Evolutionary conservation across 2,888 invertebrate genomes (phyloP).

Genomic region (Ormyrus nitidulus): DNA sequence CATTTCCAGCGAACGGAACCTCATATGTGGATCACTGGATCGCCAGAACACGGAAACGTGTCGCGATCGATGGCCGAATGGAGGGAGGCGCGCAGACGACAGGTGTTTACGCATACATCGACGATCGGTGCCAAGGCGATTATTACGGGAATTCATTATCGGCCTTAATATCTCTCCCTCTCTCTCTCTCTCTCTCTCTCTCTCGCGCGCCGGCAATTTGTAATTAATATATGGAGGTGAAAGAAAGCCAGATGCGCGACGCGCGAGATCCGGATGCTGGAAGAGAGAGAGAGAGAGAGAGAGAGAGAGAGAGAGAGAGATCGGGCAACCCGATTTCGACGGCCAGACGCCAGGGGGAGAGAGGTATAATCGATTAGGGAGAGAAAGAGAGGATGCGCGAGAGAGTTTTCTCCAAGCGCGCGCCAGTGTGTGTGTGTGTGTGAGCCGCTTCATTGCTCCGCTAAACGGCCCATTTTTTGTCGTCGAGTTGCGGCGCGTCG

Average conservation of each 20-base stretch:
- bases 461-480: conserved; percentile 17
- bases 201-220: conserved; percentile 34
- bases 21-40: conserved; percentile 59
- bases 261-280: conserved; percentile 45
- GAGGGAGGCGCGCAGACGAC: conserved; percentile 17
- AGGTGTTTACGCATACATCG: conserved; percentile 42
- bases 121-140: conserved; percentile 55
- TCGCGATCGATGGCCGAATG: conserved; percentile 2
- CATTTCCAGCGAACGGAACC: conserved; percentile 50
- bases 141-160: conserved; percentile 57
- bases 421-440: conserved; percentile 13
- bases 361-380: conserved; percentile 41
- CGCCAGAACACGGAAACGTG: conserved; percentile 56
- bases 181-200: not conserved
- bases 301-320: conserved; percentile 22
- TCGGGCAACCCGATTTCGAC: conserved; percentile 46
- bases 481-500: too few species aligned
- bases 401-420: conserved; percentile 20
- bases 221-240: conserved; percentile 54
- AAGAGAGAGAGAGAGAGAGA: conserved; percentile 21
- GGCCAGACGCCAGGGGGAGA: conserved; percentile 6
- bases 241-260: conserved; percentile 40
- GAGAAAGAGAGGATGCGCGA: conserved; percentile 1
- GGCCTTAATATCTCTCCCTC: conserved; percentile 43
- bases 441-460: not conserved